A percentile compares a stretch with the other conserved stretches of the same genome.
Evolutionary conservation across 2,797 vertebrate genomes (phyloP).

Genomic region (Tokudaia muenninki): DNA sequence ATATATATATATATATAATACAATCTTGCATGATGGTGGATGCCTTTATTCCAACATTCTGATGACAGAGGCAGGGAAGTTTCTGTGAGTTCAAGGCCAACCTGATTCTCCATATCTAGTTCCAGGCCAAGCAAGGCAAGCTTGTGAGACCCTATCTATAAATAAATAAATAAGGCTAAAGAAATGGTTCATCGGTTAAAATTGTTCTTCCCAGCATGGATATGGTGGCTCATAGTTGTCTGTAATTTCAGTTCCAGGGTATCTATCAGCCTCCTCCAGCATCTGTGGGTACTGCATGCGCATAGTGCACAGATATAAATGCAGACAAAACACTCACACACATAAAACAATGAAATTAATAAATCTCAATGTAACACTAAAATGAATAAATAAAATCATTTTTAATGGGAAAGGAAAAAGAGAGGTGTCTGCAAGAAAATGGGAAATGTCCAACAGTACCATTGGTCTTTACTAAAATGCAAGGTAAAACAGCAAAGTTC

Average conservation of each 20-base stretch:
- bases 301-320: background rate
- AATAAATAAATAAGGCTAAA: background rate
- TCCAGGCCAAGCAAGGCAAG: too few species aligned
- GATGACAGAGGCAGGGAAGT: background rate
- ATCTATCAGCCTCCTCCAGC: background rate
- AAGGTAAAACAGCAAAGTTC: background rate
- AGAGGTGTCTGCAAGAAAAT: background rate
- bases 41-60: background rate
- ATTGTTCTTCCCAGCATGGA: background rate
- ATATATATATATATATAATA: too few species aligned
- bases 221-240: background rate
- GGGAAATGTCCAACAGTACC: background rate
- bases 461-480: background rate
- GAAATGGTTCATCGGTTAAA: background rate
- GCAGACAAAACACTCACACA: background rate
- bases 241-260: background rate
- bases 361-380: background rate
- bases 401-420: background rate
- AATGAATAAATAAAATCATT: background rate
- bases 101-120: background rate
- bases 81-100: background rate
- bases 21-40: background rate
- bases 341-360: background rate
- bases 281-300: background rate
- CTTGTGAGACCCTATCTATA: too few species aligned